Conservation (phyloP, 2,797 vertebrate species). For the Heliangelus exortis region DNA sequence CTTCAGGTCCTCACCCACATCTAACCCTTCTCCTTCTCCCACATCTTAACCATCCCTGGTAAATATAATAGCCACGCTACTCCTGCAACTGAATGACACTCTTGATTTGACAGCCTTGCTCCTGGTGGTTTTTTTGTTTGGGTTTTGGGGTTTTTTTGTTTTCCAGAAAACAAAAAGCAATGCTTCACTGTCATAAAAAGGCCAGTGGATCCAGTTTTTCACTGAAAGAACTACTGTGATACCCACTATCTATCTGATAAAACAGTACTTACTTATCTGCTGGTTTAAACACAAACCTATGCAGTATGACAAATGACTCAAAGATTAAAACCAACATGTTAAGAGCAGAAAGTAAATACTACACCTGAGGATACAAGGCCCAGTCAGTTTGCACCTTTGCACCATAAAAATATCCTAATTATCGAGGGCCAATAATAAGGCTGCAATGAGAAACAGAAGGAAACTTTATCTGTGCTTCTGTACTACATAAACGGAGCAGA, state of each 20-base stretch:
- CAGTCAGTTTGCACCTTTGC: not conserved
- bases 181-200: not conserved
- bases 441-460: not conserved
- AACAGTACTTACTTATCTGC: not conserved
- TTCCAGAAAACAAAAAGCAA: not conserved
- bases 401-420: not conserved
- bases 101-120: not conserved
- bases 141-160: too few relatives aligned
- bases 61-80: rapidly evolving
- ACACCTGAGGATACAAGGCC: not conserved
- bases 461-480: not conserved
- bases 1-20: not conserved
- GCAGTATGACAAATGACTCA: not conserved
- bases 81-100: not conserved
- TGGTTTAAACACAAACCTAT: not conserved
- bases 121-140: not conserved
- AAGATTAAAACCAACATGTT: not conserved
- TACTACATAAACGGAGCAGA: not conserved
- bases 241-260: not conserved
- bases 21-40: not conserved
- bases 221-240: not conserved
- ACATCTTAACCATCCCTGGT: not conserved
- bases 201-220: not conserved
- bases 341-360: not conserved
- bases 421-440: not conserved